Evolutionary conservation across 2,113 vertebrate species (phyloP).

Genomic region (Cheirogaleus medius): DNA sequence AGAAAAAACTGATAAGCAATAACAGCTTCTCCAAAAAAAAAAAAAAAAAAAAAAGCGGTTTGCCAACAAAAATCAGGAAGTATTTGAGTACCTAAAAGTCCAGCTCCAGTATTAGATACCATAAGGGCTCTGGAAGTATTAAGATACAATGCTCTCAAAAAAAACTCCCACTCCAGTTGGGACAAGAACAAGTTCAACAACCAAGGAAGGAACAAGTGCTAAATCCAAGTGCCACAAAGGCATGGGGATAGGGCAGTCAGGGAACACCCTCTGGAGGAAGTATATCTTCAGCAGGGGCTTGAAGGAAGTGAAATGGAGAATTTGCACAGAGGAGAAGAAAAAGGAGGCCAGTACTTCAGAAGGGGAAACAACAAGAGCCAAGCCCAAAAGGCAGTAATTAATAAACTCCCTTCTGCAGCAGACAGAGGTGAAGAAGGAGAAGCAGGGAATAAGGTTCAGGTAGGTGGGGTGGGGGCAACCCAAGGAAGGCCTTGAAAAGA

Average conservation of each 20-base stretch:
- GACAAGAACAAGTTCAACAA: conserved; percentile 21
- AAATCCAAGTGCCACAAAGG: conserved; percentile 40
- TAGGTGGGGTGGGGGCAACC: neutral
- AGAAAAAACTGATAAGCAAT: neutral
- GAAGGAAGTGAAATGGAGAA: conserved; percentile 74
- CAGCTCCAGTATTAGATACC: neutral
- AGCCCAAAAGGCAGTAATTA: neutral
- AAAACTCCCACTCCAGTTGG: neutral
- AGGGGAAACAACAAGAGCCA: conserved; percentile 4
- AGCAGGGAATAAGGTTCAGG: neutral
- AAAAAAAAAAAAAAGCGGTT: conserved; percentile 13
- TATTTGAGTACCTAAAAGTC: neutral
- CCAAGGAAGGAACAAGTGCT: neutral
- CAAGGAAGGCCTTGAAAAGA: neutral
- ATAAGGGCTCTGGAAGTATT: neutral
- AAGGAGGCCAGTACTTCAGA: conserved; percentile 39
- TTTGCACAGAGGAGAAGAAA: conserved; percentile 20
- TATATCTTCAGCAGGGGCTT: conserved; percentile 57
- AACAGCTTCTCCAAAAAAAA: conserved; percentile 1
- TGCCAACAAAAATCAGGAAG: conserved; percentile 38
- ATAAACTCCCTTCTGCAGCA: neutral
- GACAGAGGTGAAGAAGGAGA: neutral
- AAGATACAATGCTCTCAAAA: neutral
- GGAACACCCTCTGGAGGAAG: conserved; percentile 75
- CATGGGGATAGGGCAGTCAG: conserved; percentile 55